A percentile compares a stretch with the other conserved stretches of the same genome.
Evolutionary conservation across 2,888 invertebrate species (phyloP).

Genomic region (Tetheella fluctuosa): DNA sequence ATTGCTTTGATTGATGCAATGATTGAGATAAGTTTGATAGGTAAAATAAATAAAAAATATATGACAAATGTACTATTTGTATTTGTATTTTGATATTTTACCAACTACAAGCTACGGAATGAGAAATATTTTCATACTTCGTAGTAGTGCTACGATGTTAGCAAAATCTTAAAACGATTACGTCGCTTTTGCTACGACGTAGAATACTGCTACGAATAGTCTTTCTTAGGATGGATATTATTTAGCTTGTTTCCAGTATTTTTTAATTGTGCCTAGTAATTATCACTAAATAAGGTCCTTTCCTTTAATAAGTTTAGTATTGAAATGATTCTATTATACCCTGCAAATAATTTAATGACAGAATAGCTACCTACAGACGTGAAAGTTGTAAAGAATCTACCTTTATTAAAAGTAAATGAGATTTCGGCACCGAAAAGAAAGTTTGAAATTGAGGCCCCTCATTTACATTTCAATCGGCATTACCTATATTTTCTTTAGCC

Average conservation of each 20-base stretch:
- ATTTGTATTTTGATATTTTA: too few relatives aligned
- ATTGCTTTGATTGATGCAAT: constrained; percentile 15
- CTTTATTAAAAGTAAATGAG: constrained; percentile 59
- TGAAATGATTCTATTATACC: neutral
- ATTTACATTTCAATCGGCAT: constrained; percentile 80
- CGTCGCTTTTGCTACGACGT: neutral
- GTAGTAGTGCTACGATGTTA: neutral
- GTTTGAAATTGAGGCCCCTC: constrained; percentile 66
- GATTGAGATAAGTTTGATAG: neutral
- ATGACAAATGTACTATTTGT: too few relatives aligned
- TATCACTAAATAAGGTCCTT: too few relatives aligned
- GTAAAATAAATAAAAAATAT: too few relatives aligned
- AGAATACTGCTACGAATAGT: neutral
- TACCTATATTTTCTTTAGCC: constrained; percentile 60
- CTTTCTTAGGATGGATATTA: neutral
- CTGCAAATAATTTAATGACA: constrained; percentile 36
- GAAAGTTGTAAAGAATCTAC: constrained; percentile 44
- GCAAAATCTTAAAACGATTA: neutral
- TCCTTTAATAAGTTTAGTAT: too few relatives aligned
- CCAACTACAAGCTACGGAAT: too few relatives aligned
- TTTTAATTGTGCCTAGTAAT: neutral
- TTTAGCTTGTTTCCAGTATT: neutral
- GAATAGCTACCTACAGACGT: constrained; percentile 31
- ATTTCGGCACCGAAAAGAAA: constrained; percentile 52
- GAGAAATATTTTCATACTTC: neutral